These are phyloP conservation scores for Bombus soroeensis DNA, from an alignment of 1,140 invertebrate genomes.

Conservation along the genomic window DNA sequence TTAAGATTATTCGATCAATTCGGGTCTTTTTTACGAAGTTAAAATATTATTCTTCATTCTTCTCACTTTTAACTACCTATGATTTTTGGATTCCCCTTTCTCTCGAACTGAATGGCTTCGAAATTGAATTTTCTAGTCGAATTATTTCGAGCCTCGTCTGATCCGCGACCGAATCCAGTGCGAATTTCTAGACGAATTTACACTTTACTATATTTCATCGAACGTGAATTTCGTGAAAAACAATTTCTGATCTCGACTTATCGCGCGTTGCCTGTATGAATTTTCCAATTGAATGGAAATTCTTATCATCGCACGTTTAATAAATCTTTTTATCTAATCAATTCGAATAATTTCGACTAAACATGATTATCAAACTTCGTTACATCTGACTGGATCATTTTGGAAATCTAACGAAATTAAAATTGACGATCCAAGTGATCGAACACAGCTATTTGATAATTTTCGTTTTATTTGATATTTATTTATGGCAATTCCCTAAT, in stretches of 20 bases:
- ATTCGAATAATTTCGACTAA: too few relatives aligned
- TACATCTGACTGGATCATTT: too few relatives aligned
- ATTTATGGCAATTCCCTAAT: too few relatives aligned
- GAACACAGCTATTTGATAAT: too few relatives aligned
- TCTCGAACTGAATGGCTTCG: not conserved
- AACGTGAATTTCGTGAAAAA: not conserved
- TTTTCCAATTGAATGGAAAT: too few relatives aligned
- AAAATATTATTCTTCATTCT: not conserved
- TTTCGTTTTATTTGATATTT: too few relatives aligned
- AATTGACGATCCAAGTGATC: too few relatives aligned
- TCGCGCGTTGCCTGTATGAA: not conserved
- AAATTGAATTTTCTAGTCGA: constrained; percentile 23
- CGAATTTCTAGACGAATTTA: not conserved
- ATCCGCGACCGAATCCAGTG: not conserved
- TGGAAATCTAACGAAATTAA: too few relatives aligned
- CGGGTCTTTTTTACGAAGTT: not conserved
- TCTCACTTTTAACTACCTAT: not conserved
- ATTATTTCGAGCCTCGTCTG: not conserved
- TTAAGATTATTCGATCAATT: not conserved
- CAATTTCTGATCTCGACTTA: not conserved
- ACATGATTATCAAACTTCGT: too few relatives aligned
- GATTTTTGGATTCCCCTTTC: not conserved
- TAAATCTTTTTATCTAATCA: too few relatives aligned
- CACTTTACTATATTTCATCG: not conserved
- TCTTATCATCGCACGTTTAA: too few relatives aligned